Base-by-base conservation (phyloP, 2,888 invertebrate genomes). In the Unio pictorum region DNA sequence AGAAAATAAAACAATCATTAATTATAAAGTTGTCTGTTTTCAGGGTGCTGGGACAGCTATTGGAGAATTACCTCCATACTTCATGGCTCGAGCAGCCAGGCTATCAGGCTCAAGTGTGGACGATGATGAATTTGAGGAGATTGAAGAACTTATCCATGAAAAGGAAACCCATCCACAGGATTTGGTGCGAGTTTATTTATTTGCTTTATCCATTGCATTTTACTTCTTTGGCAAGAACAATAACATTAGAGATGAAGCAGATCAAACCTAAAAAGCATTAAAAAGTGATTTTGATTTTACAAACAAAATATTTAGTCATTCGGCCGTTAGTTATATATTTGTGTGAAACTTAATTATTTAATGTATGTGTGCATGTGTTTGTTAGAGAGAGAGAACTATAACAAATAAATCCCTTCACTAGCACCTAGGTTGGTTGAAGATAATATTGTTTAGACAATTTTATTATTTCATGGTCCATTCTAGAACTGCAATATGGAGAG, bases 61-160 rank as follows among this genome's bases (percentile, higher is more conserved):
- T n/a, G 99, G 99, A 0, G 99, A 99, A 90, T 91, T 99, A 79
- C 99, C 99, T 4, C 99, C 99, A 0, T 99, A 99, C 92, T 99
- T 99, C 91, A 98, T 99, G 98, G 99, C 99, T n/a, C 92, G 96
- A 74, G 98, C 99, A 15, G 91, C 91, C 4, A 83, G 92, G 34
- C 83, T 92, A 56, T 91, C 91, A 3, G 92, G 92, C 1, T 85
- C 90, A 66, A 90, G 91, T 65, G 86, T 91, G 1, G 92, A 92
- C 67, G 91, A 88, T 65, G 89, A 90, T 72, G 86, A 87, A 56
- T 84, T 87, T 81, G 87, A 88, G 66, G 90, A 90, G 72, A 80
- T 89, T 45, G 87, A 88, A 74, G 89, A 88, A 67, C 78, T 89
- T 18, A 81, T 88, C 45, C 82, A 83, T 58, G 87, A 87, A 68